Evolutionary conservation across 2,888 invertebrate genomes (phyloP), one percentile per base, ranked within the genome.

Genomic region (Melolontha melolontha): DNA sequence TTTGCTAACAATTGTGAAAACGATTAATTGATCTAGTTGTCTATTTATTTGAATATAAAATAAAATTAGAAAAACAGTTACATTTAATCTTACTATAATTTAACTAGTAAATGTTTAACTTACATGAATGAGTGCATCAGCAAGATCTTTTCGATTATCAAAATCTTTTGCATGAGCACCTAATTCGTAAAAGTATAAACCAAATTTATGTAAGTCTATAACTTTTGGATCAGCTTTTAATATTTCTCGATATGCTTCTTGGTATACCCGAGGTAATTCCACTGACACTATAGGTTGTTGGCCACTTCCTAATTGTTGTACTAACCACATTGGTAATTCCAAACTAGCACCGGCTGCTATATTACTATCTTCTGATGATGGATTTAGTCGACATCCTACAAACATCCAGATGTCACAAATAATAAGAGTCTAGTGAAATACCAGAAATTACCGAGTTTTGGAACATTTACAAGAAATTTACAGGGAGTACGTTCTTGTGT

Each of bases 281-380:
- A 92, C 86, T 69, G 84, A 84, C 39, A 92, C 87, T 68, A 92
- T 83, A 10, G 89, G 87, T 64, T 86, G 85, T 74, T 87, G 84
- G 74, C 89, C 85, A 16, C 85, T 83, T 71, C 87, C 83, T 57
- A 94, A 79, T 5, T 90, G 86, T 73, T 89, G 86, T 0, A 91
- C 91, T 75, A 97, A 85, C 97, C 97, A 97, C 64, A 92, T 83
- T 0, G 97, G 97, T 72, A 97, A 85, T 79, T 97, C 96, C 27
- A 97, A 81, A 76, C 87, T 89, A 11, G 92, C 88, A 12, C 93
- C 95, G 0, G 87, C 84, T 78, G 88, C 87, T 47, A 97, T 83
- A 81, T 96, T 90, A 59, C 88, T 86, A 66, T 88, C 87, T 64
- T 92, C 90, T 2, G 90, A 86, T 1, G 94, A 91, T 1, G 92